These are phyloP conservation scores for Pissodes strobi DNA, from an alignment of 1,140 invertebrate species.

Conservation along the genomic window DNA sequence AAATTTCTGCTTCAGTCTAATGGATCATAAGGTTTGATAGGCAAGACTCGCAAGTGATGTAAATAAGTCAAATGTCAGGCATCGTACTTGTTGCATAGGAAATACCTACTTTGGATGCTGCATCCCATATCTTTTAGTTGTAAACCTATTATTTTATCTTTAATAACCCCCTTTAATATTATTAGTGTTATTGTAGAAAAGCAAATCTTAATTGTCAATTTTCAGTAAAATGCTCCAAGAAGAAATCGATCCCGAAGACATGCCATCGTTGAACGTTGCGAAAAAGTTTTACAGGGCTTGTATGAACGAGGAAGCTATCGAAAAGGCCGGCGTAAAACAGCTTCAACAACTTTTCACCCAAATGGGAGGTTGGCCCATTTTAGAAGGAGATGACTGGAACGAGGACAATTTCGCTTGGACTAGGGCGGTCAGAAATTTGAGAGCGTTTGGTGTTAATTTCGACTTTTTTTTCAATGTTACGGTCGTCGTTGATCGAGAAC, in stretches of 20 bases:
- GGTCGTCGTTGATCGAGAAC: constrained; percentile 41
- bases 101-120: too few relatives aligned
- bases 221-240: constrained; percentile 43
- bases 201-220: too few relatives aligned
- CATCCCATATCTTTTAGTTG: too few relatives aligned
- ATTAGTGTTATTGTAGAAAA: too few relatives aligned
- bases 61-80: too few relatives aligned
- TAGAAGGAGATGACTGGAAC: constrained; percentile 61
- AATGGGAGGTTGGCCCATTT: constrained; percentile 67
- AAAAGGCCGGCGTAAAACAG: constrained; percentile 54
- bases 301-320: constrained; percentile 46
- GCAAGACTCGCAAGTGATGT: too few relatives aligned
- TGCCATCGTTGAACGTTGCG: constrained; percentile 37
- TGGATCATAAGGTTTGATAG: too few relatives aligned
- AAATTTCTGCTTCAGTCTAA: too few relatives aligned
- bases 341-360: constrained; percentile 58
- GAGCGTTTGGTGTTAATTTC: constrained; percentile 45
- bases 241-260: constrained; percentile 32
- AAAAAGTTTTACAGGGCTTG: constrained; percentile 49
- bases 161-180: too few relatives aligned
- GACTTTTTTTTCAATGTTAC: constrained; percentile 47
- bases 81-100: too few relatives aligned
- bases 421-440: constrained; percentile 42
- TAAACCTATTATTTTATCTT: too few relatives aligned
- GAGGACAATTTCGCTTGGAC: constrained; percentile 56